Conservation (phyloP, 2,888 invertebrate species). For the Nymphalis urticae region DNA sequence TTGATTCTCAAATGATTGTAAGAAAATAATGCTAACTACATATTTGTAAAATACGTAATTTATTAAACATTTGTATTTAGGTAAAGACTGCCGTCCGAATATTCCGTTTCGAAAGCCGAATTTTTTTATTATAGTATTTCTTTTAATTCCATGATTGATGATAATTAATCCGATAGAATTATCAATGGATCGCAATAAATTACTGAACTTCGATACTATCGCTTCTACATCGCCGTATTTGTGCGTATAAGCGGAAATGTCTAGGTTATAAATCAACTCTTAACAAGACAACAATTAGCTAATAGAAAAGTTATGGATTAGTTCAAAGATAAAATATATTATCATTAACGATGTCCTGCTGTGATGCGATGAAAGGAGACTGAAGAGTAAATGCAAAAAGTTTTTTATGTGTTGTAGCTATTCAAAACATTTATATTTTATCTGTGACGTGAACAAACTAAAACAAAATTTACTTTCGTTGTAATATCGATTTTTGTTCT, state of each 20-base stretch:
- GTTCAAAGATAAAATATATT: constrained; percentile 14
- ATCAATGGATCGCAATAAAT: constrained; percentile 32
- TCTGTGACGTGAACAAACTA: not conserved
- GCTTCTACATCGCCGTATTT: constrained; percentile 28
- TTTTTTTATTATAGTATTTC: not conserved
- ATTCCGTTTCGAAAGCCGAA: not conserved
- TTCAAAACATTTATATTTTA: not conserved
- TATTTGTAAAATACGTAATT: not conserved
- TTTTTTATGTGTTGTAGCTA: not conserved
- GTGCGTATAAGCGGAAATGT: constrained; percentile 32
- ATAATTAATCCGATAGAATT: constrained; percentile 21
- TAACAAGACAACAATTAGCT: constrained; percentile 34
- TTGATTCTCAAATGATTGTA: no score
- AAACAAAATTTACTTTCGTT: not conserved
- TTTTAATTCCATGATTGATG: constrained; percentile 10
- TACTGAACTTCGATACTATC: constrained; percentile 16
- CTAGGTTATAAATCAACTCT: constrained; percentile 32
- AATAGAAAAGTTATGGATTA: constrained; percentile 26
- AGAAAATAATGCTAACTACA: no score
- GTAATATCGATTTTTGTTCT: no score
- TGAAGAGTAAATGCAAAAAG: not conserved
- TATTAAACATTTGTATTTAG: not conserved
- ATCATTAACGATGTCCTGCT: constrained; percentile 4
- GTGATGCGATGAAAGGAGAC: constrained; percentile 6
- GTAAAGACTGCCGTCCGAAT: not conserved